These are phyloP conservation scores for Contarinia nasturtii DNA, from an alignment of 1,140 invertebrate genomes.

Conservation along the genomic window DNA sequence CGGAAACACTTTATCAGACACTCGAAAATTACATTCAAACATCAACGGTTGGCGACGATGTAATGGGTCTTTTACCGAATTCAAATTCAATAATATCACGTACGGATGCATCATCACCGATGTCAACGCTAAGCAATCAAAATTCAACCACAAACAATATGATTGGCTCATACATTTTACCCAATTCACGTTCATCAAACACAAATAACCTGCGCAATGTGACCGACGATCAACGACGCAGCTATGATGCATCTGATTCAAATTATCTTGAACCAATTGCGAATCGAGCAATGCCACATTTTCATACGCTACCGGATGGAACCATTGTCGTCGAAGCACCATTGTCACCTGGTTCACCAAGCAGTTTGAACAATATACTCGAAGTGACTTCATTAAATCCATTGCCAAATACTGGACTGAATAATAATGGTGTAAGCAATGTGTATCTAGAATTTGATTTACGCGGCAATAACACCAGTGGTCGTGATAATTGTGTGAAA, in stretches of 20 bases:
- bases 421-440: conserved; percentile 9
- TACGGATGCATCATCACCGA: too few relatives aligned
- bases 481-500: conserved; percentile 5
- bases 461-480: conserved; percentile 29
- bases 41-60: background rate
- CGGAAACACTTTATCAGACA: conserved; percentile 77
- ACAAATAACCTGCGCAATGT: background rate
- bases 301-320: conserved; percentile 15
- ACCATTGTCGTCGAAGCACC: conserved; percentile 12
- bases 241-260: background rate
- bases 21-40: conserved; percentile 68
- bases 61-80: too few relatives aligned
- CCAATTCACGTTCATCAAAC: background rate
- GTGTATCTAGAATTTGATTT: conserved; percentile 22
- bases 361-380: conserved; percentile 27
- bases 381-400: conserved; percentile 29
- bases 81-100: too few relatives aligned
- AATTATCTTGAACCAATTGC: conserved; percentile 30
- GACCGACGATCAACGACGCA: background rate
- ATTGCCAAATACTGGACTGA: conserved; percentile 8
- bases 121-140: too few relatives aligned
- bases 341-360: conserved; percentile 28
- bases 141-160: too few relatives aligned
- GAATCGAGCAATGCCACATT: conserved; percentile 15
- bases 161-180: background rate